A percentile compares a stretch with the other conserved stretches of the same genome.
These are phyloP conservation scores for Sphaerophoria taeniata DNA, from an alignment of 2,888 invertebrate species.

Conservation along the genomic window DNA sequence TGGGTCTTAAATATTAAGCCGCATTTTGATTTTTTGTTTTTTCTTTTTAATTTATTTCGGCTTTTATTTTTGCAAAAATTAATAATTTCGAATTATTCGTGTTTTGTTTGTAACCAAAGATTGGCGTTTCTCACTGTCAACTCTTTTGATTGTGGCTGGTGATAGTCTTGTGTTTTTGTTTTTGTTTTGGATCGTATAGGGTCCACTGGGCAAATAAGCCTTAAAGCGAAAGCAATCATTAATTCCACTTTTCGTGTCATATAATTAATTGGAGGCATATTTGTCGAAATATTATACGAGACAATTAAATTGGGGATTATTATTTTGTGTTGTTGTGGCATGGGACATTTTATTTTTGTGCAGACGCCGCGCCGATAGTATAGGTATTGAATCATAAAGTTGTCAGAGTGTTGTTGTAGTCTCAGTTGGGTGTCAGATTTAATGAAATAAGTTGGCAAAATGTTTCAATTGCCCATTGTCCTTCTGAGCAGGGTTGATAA, in stretches of 20 bases:
- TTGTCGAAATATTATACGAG: conserved; percentile 74
- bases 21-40: conserved; percentile 4
- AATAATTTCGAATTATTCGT: conserved; percentile 72
- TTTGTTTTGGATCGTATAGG: background rate
- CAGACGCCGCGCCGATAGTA: background rate
- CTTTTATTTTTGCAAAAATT: conserved; percentile 42
- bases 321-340: conserved; percentile 6
- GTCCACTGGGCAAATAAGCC: conserved; percentile 24
- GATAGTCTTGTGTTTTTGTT: conserved; percentile 48
- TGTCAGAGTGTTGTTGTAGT: conserved; percentile 47
- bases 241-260: conserved; percentile 61
- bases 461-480: conserved; percentile 68
- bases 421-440: conserved; percentile 60
- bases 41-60: background rate
- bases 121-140: conserved; percentile 68
- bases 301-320: conserved; percentile 72
- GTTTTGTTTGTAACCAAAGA: conserved; percentile 68
- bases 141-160: conserved; percentile 63
- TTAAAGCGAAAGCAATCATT: conserved; percentile 29
- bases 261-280: conserved; percentile 72
- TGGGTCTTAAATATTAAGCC: conserved; percentile 72
- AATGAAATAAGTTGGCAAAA: conserved; percentile 70
- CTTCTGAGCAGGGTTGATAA: too few relatives aligned
- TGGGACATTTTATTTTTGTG: conserved; percentile 16
- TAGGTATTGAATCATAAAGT: conserved; percentile 64